Percentiles rank a stretch among this genome's conserved stretches.
Evolutionary conservation across 2,113 vertebrate species (phyloP).

Genomic region (Corvus cornix): DNA sequence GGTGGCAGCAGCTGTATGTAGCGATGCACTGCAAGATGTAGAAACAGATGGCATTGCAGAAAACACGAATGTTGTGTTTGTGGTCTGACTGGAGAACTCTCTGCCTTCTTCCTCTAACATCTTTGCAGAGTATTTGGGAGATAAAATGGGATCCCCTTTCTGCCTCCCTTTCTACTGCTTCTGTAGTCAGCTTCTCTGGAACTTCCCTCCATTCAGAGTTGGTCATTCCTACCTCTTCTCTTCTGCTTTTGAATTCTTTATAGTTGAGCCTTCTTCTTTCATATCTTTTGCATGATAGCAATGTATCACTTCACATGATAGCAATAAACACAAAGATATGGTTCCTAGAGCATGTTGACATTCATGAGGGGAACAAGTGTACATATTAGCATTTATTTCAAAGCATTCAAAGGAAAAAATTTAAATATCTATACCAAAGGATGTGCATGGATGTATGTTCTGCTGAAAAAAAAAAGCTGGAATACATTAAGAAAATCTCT

Average conservation of each 20-base stretch:
- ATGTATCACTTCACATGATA: neutral
- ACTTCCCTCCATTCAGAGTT: neutral
- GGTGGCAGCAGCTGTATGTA: slow-evolving; percentile 45
- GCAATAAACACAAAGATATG: neutral
- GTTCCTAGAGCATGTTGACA: neutral
- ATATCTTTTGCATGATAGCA: neutral
- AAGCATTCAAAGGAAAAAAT: neutral
- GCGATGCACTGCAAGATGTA: neutral
- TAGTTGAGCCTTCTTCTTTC: neutral
- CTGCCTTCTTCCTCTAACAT: neutral
- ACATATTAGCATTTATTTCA: neutral
- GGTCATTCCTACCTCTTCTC: neutral
- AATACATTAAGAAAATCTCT: neutral
- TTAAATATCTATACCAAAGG: neutral
- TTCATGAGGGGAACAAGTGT: neutral
- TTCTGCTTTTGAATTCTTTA: neutral
- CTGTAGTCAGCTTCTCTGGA: neutral
- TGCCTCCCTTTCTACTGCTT: neutral
- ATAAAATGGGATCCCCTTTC: neutral
- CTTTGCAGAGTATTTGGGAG: neutral
- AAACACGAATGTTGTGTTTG: neutral
- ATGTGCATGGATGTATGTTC: neutral
- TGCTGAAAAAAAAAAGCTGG: neutral
- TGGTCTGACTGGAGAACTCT: neutral
- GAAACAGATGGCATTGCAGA: slow-evolving; percentile 31